Evolutionary conservation across 2,797 vertebrate species (phyloP).

Genomic region (Xenopus petersii): DNA sequence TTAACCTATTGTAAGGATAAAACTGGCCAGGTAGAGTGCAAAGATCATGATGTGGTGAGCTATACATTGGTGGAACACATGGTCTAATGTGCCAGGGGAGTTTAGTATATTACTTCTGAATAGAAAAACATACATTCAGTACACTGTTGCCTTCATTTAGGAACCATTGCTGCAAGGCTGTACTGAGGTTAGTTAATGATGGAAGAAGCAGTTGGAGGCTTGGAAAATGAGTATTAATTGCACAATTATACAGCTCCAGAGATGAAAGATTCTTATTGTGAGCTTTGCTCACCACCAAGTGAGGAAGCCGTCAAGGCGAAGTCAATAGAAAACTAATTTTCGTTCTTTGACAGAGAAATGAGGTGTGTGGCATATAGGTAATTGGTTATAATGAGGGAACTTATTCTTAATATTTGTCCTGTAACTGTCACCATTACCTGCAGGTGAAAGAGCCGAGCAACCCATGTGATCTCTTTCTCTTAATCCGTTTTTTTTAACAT

Average conservation of each 20-base stretch:
- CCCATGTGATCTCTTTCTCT: not conserved
- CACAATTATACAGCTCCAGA: constrained; percentile 28
- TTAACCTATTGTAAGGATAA: no score
- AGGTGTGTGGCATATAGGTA: constrained; percentile 74
- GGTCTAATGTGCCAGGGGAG: no score
- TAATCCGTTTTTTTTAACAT: constrained; percentile 10
- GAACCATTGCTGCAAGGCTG: constrained; percentile 13
- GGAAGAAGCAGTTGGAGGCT: not conserved
- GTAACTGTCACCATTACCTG: constrained; percentile 59
- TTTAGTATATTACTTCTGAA: no score
- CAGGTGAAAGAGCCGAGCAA: not conserved
- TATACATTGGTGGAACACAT: no score
- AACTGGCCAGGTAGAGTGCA: no score
- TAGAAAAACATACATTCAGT: not conserved
- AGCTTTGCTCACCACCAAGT: constrained; percentile 6
- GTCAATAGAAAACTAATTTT: constrained; percentile 82
- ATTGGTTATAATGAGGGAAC: constrained; percentile 79
- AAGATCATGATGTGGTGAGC: no score
- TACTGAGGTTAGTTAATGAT: not conserved
- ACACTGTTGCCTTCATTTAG: not conserved
- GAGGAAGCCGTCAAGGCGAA: constrained; percentile 40
- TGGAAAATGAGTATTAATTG: constrained; percentile 51
- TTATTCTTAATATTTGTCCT: constrained; percentile 75
- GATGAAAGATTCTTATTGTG: not conserved
- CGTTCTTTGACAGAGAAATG: constrained; percentile 72